Percentiles rank a stretch among this genome's conserved stretches.
Evolutionary conservation across 2,888 invertebrate species (phyloP).

Genomic region (Stenoptilia bipunctidactyla): DNA sequence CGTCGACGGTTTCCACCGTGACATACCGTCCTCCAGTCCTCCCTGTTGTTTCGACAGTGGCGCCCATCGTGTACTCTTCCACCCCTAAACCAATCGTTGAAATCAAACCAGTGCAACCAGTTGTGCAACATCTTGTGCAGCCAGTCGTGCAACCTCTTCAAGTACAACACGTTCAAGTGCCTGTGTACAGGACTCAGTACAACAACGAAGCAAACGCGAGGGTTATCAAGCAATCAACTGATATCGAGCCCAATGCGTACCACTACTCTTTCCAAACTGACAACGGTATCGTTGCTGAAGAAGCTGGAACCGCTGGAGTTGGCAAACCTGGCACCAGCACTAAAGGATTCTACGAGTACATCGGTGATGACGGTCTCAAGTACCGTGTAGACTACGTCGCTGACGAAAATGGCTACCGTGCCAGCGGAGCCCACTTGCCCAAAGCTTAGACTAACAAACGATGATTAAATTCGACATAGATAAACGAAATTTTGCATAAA

Average conservation of each 20-base stretch:
- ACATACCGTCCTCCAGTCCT: slow-evolving; percentile 29
- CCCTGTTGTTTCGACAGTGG: slow-evolving; percentile 19
- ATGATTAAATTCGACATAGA: neutral
- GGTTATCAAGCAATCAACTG: slow-evolving; percentile 66
- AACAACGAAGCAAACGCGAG: slow-evolving; percentile 62
- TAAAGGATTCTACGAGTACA: slow-evolving; percentile 76
- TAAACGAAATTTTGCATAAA: neutral
- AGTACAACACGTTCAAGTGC: slow-evolving; percentile 12
- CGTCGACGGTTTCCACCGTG: slow-evolving; percentile 23
- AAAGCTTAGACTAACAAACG: slow-evolving; percentile 16
- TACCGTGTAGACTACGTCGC: slow-evolving; percentile 72
- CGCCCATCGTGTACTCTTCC: slow-evolving; percentile 17
- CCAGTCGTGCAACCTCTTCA: slow-evolving; percentile 8
- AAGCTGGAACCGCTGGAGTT: slow-evolving; percentile 63
- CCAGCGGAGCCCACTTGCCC: slow-evolving; percentile 67
- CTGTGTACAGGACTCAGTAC: slow-evolving; percentile 24
- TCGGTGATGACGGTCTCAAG: slow-evolving; percentile 73
- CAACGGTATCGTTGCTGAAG: slow-evolving; percentile 75
- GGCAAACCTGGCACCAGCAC: slow-evolving; percentile 73
- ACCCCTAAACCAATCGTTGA: slow-evolving; percentile 16
- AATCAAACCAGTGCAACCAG: slow-evolving; percentile 16
- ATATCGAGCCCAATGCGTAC: slow-evolving; percentile 64
- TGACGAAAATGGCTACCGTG: slow-evolving; percentile 72
- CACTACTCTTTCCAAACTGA: slow-evolving; percentile 74
- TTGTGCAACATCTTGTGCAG: slow-evolving; percentile 14